These are phyloP conservation scores for Meandrina meandrites DNA, from an alignment of 92 coral and sea anemone genomes.

Conservation along the genomic window DNA sequence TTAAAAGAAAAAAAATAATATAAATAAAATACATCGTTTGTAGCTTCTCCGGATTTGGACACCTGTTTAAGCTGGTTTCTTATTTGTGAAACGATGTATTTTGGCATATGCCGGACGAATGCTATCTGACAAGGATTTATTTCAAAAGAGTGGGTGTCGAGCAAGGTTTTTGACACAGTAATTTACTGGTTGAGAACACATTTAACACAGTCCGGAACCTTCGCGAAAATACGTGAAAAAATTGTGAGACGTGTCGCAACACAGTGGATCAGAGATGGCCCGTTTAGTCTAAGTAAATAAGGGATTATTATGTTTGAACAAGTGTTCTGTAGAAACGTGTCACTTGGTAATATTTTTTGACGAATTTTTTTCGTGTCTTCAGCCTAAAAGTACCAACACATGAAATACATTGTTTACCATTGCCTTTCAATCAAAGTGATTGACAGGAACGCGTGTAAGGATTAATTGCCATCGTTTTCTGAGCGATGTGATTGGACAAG, in stretches of 20 bases:
- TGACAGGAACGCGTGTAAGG: slow-evolving; percentile 80
- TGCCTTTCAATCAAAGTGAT: slow-evolving; percentile 74
- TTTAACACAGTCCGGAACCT: slow-evolving; percentile 16
- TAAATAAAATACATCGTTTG: background rate
- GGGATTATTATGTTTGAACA: slow-evolving; percentile 20
- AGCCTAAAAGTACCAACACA: slow-evolving; percentile 31
- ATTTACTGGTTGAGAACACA: background rate
- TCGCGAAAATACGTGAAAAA: background rate
- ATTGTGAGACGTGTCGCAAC: slow-evolving; percentile 10
- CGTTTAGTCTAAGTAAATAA: background rate
- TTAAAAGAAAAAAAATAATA: background rate
- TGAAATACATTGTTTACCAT: slow-evolving; percentile 58
- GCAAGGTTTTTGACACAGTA: background rate
- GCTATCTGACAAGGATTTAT: background rate
- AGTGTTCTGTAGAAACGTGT: slow-evolving; percentile 5
- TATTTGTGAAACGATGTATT: background rate
- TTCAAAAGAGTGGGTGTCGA: slow-evolving; percentile 6
- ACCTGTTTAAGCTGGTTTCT: background rate
- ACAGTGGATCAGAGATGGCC: background rate
- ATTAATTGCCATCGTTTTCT: slow-evolving; percentile 65
- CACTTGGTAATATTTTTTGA: slow-evolving; percentile 3
- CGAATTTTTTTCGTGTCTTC: slow-evolving; percentile 30
- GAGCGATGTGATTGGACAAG: slow-evolving; percentile 73
- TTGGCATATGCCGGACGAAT: background rate
- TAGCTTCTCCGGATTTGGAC: background rate